A percentile compares a stretch with the other conserved stretches of the same genome.
Conservation (phyloP, 2,888 invertebrate species). For the Rhopalosiphum nymphaeae region DNA sequence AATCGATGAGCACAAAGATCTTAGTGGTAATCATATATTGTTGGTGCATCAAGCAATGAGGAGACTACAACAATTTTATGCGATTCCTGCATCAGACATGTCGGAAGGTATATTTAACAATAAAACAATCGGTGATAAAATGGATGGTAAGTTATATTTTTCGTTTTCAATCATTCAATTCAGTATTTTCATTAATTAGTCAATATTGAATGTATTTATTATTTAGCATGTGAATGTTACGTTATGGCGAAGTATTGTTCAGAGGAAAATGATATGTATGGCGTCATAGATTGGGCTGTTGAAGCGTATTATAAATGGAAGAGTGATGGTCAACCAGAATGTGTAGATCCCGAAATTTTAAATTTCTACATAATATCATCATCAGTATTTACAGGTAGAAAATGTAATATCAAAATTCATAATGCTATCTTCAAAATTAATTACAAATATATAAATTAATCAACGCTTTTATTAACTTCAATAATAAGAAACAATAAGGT, state of each 20-base stretch:
- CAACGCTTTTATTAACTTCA: no score
- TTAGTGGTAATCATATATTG: neutral
- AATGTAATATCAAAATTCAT: neutral
- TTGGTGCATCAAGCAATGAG: neutral
- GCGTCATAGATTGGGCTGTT: neutral
- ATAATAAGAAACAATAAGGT: no score
- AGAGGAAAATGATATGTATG: neutral
- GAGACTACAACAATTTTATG: slow-evolving; percentile 30
- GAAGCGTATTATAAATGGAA: slow-evolving; percentile 15
- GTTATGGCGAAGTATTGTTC: neutral
- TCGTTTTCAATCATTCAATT: neutral
- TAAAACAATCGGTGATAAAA: neutral
- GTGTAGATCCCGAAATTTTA: neutral
- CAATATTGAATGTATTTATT: neutral
- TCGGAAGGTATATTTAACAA: neutral
- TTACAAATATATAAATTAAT: neutral
- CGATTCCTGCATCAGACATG: slow-evolving; percentile 13
- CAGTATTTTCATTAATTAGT: neutral
- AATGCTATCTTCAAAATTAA: neutral
- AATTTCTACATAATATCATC: neutral
- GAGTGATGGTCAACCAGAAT: neutral
- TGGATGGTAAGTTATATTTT: slow-evolving; percentile 18
- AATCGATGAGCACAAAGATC: neutral
- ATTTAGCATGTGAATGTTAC: slow-evolving; percentile 38
- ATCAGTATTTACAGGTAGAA: neutral